Conservation (phyloP, 2,797 vertebrate genomes). For the Enoplosus armatus region DNA sequence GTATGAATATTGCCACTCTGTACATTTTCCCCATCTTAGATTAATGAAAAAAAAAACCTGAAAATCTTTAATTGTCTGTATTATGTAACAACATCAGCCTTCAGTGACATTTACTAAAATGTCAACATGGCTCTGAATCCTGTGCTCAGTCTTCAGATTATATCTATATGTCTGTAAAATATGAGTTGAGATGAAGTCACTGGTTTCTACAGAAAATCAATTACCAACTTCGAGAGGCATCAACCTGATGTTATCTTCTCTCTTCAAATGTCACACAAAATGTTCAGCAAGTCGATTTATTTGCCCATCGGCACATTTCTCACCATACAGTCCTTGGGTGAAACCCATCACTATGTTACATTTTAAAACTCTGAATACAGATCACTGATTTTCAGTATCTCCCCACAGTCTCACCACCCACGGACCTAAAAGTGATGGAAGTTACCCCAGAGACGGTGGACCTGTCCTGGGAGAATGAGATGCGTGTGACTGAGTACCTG, state of each 20-base stretch:
- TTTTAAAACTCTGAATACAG: background rate
- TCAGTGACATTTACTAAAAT: background rate
- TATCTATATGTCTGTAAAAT: background rate
- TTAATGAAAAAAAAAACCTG: background rate
- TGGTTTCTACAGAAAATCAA: background rate
- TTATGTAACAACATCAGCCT: background rate
- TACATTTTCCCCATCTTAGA: background rate
- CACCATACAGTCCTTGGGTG: background rate
- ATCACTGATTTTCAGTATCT: conserved; percentile 30
- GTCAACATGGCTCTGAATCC: background rate
- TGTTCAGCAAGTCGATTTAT: background rate
- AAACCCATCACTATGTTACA: background rate
- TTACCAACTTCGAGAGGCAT: background rate
- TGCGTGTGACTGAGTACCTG: conserved; percentile 92
- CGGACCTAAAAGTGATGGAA: conserved; percentile 90
- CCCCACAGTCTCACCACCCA: conserved; percentile 93
- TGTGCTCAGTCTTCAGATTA: background rate
- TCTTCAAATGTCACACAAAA: background rate
- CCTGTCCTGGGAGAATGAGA: conserved; percentile 95
- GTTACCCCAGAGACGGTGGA: conserved; percentile 94
- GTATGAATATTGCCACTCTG: background rate
- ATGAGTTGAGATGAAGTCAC: background rate
- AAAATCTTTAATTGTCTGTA: background rate
- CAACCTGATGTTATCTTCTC: background rate
- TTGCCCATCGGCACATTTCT: background rate